A percentile compares a stretch with the other conserved stretches of the same genome.
These are phyloP conservation scores for Haliaeetus leucogaster DNA, from an alignment of 2,113 vertebrate genomes.

Conservation along the genomic window DNA sequence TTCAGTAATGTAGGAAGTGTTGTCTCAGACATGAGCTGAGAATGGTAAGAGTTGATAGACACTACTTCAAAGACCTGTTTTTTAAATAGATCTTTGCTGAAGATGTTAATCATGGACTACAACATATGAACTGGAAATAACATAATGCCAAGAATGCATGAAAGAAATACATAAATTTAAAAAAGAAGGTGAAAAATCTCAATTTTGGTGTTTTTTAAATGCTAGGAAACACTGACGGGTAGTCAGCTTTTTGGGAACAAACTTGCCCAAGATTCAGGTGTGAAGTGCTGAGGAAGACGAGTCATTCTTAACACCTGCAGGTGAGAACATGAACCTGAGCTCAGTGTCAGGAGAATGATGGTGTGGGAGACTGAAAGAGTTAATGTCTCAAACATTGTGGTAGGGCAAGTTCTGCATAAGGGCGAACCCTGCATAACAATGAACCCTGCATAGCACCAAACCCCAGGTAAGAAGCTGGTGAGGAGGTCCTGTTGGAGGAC, in stretches of 20 bases:
- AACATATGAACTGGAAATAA: neutral
- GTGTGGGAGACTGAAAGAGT: too few species aligned
- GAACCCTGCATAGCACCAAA: too few species aligned
- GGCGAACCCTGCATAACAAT: too few species aligned
- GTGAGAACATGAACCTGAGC: neutral
- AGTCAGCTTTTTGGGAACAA: neutral
- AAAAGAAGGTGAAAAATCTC: neutral
- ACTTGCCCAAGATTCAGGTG: neutral
- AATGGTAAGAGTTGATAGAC: neutral
- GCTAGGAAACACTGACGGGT: neutral
- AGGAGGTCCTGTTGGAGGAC: too few species aligned
- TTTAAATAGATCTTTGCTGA: neutral
- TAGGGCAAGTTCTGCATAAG: too few species aligned
- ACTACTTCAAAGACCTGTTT: neutral
- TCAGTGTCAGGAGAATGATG: neutral
- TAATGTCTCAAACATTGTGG: too few species aligned
- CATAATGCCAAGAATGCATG: neutral
- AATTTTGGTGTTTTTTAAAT: neutral
- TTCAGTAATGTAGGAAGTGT: neutral
- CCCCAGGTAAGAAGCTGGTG: too few species aligned
- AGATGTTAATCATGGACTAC: neutral
- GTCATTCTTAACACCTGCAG: neutral
- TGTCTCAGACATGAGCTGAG: neutral
- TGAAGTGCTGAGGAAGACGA: neutral
- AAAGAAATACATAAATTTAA: neutral